A percentile compares a stretch with the other conserved stretches of the same genome.
phyloP scores from a whole-genome alignment of 1,140 invertebrate species.

The Melanaphis sacchari region DNA sequence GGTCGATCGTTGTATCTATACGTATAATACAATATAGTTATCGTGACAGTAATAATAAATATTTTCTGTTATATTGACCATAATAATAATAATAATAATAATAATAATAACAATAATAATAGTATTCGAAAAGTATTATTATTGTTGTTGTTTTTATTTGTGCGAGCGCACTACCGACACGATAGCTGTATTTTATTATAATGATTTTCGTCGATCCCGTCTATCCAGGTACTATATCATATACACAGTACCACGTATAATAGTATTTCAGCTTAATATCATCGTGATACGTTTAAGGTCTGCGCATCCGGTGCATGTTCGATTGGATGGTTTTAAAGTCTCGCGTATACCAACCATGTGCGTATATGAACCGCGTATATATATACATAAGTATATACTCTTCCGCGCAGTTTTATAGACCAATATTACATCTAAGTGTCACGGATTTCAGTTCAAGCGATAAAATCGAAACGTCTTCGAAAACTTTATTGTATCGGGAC shows the following conservation, averaged over 20 bases:
- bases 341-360: not conserved
- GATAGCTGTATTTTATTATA: not conserved
- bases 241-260: not conserved
- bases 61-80: not conserved
- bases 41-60: not conserved
- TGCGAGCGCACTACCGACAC: not conserved
- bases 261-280: not conserved
- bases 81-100: not conserved
- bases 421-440: not conserved
- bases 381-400: too few species aligned
- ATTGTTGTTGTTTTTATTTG: not conserved
- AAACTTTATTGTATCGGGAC: conserved; percentile 26
- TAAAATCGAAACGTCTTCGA: conserved; percentile 38
- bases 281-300: not conserved
- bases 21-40: not conserved
- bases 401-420: not conserved
- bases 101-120: too few species aligned
- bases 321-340: not conserved
- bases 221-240: not conserved
- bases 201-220: not conserved
- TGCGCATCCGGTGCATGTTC: not conserved
- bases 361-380: not conserved
- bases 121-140: not conserved
- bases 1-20: not conserved
- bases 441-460: conserved; percentile 3